Base-by-base conservation (phyloP, 1,140 invertebrate genomes). In the Heliothis subflexa region DNA sequence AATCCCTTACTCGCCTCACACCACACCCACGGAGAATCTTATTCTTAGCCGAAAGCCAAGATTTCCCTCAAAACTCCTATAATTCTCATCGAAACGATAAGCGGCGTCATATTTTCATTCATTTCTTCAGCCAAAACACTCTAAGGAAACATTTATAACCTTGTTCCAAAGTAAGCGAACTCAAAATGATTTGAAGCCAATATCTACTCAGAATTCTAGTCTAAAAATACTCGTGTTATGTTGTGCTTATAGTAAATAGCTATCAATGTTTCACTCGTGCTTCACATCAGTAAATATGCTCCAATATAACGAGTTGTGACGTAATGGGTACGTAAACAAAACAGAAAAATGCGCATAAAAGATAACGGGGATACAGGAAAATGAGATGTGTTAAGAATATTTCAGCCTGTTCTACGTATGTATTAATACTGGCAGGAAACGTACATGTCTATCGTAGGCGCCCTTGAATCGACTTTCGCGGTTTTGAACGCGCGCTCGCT, bases 391-490 rank as follows among this genome's bases (percentile, higher is more conserved):
- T 74, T 25, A 49, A 74, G 71, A 49, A 59, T 47, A 28, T 74
- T 61, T 45, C 4, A 75, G 59, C 57, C 45, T 75, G 55, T 33
- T 33, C 33, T 74, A 49, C 40, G 70, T 73, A 59, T 40, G 16
- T 74, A 75, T 50, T 50, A 28, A 77, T 68, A 77, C 25, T 28
- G 11, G 49, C 47, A 78, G 79, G 78, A 81, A 80, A 74, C 76
- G 45, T 74, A 78, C 33, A 40, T 25, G 81, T 85, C 75, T 81
- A 84, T 79, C 64, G 79, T 81, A 82, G 74, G 61, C 72, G 90
- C 88, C 90, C 90, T 91, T 91, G 90, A 74, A 28, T 70, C 47
- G 57, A 77, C 78, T 64, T 79, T 72, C 78, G 78, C 49, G 25
- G 66, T 79, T 79, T 73, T 79, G 78, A 50, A 55, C 78, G 59